phyloP scores from a whole-genome alignment of 2,888 invertebrate genomes.

The Embidobia sp. region DNA sequence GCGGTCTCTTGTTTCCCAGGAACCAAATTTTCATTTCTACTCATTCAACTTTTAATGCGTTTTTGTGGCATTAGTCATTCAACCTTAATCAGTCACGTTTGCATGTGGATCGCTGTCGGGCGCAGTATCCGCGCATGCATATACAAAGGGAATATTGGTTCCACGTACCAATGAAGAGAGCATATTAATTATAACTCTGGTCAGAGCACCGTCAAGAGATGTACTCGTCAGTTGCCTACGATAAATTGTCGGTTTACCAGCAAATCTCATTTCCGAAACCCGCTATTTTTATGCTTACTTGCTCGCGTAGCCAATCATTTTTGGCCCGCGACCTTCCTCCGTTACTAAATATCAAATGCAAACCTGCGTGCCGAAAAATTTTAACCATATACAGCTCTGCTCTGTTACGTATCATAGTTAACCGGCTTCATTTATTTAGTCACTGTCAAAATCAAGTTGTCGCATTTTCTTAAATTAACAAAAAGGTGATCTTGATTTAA shows the following conservation, averaged over 20 bases:
- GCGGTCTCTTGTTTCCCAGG: constrained; percentile 80
- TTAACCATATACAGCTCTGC: too few species aligned
- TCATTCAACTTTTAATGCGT: constrained; percentile 81
- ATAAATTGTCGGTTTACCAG: constrained; percentile 82
- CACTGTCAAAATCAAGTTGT: too few species aligned
- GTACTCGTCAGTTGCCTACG: constrained; percentile 78
- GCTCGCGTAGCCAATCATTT: constrained; percentile 57
- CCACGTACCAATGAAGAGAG: constrained; percentile 77
- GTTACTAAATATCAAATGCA: constrained; percentile 13
- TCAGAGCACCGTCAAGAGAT: constrained; percentile 80
- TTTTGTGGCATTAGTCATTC: constrained; percentile 81
- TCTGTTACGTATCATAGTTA: too few species aligned
- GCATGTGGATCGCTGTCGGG: constrained; percentile 64
- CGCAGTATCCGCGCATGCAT: constrained; percentile 62
- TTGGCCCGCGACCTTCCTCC: constrained; percentile 18
- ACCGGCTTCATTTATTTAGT: too few species aligned
- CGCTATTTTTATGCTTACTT: constrained; percentile 76
- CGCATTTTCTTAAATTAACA: too few species aligned
- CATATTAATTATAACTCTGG: constrained; percentile 81
- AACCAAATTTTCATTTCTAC: constrained; percentile 81
- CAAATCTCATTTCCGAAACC: constrained; percentile 81
- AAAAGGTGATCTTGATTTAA: too few species aligned
- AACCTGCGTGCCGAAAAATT: neutral
- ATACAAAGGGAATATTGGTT: constrained; percentile 75
- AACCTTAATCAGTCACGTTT: constrained; percentile 79